Conservation (phyloP, 1,140 invertebrate species). For the Homarus americanus region DNA sequence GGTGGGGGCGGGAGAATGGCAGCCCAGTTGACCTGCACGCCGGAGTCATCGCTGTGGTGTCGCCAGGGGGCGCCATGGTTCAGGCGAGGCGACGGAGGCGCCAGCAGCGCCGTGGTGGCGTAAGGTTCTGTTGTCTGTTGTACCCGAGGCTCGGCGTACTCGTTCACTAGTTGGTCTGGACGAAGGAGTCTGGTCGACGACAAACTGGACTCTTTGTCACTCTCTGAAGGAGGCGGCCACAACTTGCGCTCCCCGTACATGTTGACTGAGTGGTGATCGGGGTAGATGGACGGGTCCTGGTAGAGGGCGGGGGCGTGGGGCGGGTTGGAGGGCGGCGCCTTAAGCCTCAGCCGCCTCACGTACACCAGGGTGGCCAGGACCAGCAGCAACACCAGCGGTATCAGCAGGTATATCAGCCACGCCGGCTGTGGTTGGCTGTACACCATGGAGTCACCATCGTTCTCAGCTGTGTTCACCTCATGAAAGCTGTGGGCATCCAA, state of each 20-base stretch:
- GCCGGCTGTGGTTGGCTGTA: conserved; percentile 23
- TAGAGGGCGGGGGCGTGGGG: conserved; percentile 17
- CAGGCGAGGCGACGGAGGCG: background rate
- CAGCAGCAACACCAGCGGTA: conserved; percentile 29
- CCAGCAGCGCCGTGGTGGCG: conserved; percentile 26
- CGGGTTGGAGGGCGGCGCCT: background rate
- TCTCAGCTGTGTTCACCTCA: background rate
- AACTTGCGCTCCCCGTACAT: conserved; percentile 37
- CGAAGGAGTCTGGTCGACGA: background rate
- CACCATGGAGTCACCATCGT: conserved; percentile 1
- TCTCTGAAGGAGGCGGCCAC: conserved; percentile 22
- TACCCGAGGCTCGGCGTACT: conserved; percentile 24
- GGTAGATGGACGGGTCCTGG: conserved; percentile 36
- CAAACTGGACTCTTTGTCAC: conserved; percentile 50
- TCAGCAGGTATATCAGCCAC: conserved; percentile 51
- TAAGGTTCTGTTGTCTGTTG: conserved; percentile 10
- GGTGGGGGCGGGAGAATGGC: conserved; percentile 18
- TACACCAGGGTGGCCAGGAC: conserved; percentile 18
- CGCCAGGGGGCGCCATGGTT: conserved; percentile 1
- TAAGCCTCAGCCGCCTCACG: conserved; percentile 12
- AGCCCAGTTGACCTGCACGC: conserved; percentile 19
- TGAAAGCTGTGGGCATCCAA: background rate
- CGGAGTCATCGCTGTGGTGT: conserved; percentile 14
- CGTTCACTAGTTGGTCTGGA: conserved; percentile 17
- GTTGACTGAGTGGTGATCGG: conserved; percentile 26